Evolutionary conservation across 37 sponge, comb jelly and placozoan species (phyloP).

Genomic region (Corticium candelabrum): DNA sequence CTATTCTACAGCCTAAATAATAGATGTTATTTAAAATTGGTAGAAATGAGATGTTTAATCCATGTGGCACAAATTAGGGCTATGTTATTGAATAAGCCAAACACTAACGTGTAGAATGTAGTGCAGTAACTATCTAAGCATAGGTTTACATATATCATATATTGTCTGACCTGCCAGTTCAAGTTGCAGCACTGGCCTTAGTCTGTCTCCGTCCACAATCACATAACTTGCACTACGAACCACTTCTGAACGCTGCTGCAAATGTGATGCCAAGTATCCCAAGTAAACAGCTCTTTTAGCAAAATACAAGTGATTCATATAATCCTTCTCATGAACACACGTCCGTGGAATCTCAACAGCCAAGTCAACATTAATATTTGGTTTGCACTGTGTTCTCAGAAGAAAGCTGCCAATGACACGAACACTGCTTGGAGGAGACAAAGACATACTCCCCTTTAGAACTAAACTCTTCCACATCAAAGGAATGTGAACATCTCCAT

Average conservation of each 20-base stretch:
- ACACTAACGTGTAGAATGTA: too few relatives aligned
- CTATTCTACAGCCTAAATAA: too few relatives aligned
- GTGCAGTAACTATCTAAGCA: too few relatives aligned
- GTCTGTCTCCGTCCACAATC: neutral
- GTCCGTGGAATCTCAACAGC: conserved; percentile 65
- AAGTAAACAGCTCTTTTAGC: conserved; percentile 85
- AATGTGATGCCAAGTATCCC: conserved; percentile 52
- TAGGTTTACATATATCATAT: too few relatives aligned
- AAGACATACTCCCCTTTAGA: too few relatives aligned
- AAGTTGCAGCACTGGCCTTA: neutral
- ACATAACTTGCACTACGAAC: neutral
- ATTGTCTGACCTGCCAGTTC: neutral
- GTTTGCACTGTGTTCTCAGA: conserved; percentile 43
- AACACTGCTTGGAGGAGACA: conserved; percentile 47
- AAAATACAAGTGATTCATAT: conserved; percentile 74
- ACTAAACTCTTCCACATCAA: too few relatives aligned
- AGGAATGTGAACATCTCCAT: too few relatives aligned
- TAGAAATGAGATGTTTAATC: too few relatives aligned
- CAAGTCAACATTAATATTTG: conserved; percentile 57
- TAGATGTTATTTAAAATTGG: too few relatives aligned
- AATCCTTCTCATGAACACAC: conserved; percentile 74
- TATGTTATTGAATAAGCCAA: too few relatives aligned
- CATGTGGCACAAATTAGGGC: too few relatives aligned
- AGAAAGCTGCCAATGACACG: conserved; percentile 80
- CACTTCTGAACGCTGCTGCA: conserved; percentile 9